Conservation (phyloP, 2,113 vertebrate genomes). For the Melierax canorus region DNA sequence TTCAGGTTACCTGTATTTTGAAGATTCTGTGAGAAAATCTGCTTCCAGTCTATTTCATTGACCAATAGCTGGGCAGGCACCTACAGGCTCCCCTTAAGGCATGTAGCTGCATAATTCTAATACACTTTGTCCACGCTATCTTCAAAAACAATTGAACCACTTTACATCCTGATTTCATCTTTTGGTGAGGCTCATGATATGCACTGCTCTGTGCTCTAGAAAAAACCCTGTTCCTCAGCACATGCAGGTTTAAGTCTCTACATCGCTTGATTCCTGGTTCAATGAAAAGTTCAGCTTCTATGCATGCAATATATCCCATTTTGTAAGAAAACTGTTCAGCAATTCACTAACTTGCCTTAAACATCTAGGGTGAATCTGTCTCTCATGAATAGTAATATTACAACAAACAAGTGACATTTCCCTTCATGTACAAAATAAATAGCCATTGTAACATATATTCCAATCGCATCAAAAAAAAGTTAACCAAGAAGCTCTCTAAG, state of each 20-base stretch:
- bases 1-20: neutral
- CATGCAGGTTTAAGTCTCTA: neutral
- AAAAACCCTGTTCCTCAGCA: neutral
- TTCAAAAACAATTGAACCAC: neutral
- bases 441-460: neutral
- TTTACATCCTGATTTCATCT: neutral
- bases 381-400: neutral
- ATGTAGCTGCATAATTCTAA: neutral
- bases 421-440: neutral
- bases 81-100: neutral
- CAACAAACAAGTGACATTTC: neutral
- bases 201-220: neutral
- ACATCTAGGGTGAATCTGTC: neutral
- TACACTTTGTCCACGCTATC: accelerated
- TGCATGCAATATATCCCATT: neutral
- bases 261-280: neutral
- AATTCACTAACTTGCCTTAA: neutral
- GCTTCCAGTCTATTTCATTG: neutral
- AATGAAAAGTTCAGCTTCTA: neutral
- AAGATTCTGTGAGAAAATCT: neutral
- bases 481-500: neutral
- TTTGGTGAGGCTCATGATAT: neutral
- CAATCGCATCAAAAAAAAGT: neutral
- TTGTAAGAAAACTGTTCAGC: neutral
- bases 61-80: neutral